Percentiles rank a stretch among this genome's conserved stretches.
Conservation (phyloP, 2,797 vertebrate species). For the Anguilla marmorata region DNA sequence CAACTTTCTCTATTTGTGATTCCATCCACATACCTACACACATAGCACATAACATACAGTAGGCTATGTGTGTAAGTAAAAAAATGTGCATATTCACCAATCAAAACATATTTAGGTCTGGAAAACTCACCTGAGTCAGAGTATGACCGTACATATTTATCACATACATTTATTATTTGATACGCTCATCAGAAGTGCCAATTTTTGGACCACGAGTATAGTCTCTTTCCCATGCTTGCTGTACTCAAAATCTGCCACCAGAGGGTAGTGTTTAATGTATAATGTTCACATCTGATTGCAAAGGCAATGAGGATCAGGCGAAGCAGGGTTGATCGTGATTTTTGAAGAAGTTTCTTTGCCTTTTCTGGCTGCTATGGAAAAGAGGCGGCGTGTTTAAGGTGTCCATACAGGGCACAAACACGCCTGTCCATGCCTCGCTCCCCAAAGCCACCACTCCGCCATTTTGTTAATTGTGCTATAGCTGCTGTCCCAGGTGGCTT, state of each 20-base stretch:
- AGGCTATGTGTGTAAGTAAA: slow-evolving; percentile 21
- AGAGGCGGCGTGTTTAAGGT: neutral
- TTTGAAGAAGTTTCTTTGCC: neutral
- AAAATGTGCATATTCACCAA: slow-evolving; percentile 63
- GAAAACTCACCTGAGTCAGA: slow-evolving; percentile 47
- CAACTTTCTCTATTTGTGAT: slow-evolving; percentile 57
- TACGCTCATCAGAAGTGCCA: slow-evolving; percentile 64
- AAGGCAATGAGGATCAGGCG: neutral
- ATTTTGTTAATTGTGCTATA: neutral
- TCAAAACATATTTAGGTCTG: slow-evolving; percentile 57
- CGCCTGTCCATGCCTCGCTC: neutral
- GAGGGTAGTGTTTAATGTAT: slow-evolving; percentile 34
- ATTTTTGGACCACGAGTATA: slow-evolving; percentile 44
- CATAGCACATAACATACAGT: slow-evolving; percentile 40
- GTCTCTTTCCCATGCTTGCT: slow-evolving; percentile 32
- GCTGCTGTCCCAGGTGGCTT: neutral
- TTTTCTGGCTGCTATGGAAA: neutral
- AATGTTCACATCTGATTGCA: neutral
- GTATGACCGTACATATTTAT: slow-evolving; percentile 56
- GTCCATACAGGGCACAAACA: neutral
- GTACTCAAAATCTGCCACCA: slow-evolving; percentile 29
- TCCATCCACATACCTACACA: slow-evolving; percentile 50
- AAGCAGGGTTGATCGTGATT: neutral
- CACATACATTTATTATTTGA: slow-evolving; percentile 54
- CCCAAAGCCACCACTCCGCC: neutral